Conservation (phyloP, 2,113 vertebrate species). For the Paralichthys olivaceus region DNA sequence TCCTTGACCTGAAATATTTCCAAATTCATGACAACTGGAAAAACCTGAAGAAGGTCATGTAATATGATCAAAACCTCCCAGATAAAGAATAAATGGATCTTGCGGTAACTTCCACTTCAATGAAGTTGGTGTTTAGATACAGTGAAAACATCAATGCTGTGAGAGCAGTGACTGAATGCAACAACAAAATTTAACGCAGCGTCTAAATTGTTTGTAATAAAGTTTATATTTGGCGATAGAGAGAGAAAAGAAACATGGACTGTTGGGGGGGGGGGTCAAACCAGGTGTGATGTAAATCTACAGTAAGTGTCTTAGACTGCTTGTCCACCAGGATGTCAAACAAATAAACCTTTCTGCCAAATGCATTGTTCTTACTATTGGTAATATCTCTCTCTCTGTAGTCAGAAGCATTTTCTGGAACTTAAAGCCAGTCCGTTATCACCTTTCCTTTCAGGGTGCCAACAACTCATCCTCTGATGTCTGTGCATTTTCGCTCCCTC, state of each 20-base stretch:
- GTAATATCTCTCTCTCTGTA: background rate
- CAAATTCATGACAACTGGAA: no score
- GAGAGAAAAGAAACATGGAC: background rate
- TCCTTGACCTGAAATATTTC: no score
- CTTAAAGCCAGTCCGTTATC: conserved; percentile 30
- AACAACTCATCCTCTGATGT: conserved; percentile 21
- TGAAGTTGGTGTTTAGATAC: background rate
- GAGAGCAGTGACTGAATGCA: background rate
- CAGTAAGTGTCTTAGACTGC: background rate
- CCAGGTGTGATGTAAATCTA: background rate
- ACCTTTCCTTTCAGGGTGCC: conserved; percentile 5
- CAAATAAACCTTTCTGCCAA: background rate
- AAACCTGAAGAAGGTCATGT: background rate
- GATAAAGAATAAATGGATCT: no score
- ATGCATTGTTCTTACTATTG: conserved; percentile 5
- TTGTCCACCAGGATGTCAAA: background rate
- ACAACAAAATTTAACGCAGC: background rate
- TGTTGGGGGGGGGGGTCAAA: background rate
- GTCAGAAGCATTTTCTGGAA: background rate
- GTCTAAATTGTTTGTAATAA: background rate
- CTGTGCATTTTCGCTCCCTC: conserved; percentile 44
- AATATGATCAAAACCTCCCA: background rate
- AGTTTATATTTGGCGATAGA: background rate
- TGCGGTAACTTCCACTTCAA: background rate
- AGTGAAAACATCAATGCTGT: background rate